Percentiles rank a stretch among this genome's conserved stretches.
phyloP scores from a whole-genome alignment of 2,888 invertebrate species.

The Aphidius colemani region DNA sequence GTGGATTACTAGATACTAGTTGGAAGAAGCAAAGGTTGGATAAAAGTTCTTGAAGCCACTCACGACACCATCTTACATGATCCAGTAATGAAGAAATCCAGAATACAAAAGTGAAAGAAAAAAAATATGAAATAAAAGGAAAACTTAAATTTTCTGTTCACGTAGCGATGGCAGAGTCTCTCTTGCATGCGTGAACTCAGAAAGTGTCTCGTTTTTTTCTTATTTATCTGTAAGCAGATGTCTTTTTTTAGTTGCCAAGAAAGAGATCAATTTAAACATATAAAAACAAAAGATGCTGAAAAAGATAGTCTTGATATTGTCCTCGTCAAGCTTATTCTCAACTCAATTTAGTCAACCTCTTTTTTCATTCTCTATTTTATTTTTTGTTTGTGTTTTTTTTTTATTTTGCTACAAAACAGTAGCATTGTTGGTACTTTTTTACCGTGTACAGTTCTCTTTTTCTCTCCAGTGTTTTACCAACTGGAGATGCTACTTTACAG shows the following conservation, averaged over 20 bases:
- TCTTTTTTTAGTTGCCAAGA: conserved; percentile 1
- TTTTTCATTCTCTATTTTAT: conserved; percentile 17
- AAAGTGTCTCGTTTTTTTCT: conserved; percentile 27
- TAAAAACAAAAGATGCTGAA: conserved; percentile 25
- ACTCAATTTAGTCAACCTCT: conserved; percentile 26
- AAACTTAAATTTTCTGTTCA: conserved; percentile 48
- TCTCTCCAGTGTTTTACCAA: conserved; percentile 13
- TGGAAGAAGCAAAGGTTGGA: no score
- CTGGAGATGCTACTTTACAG: conserved; percentile 45
- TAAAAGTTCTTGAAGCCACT: conserved; percentile 30
- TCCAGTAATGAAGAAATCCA: conserved; percentile 51
- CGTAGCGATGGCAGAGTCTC: conserved; percentile 44
- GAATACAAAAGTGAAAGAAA: conserved; percentile 34
- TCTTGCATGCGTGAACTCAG: conserved; percentile 46
- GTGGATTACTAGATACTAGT: no score
- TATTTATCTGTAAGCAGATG: no score
- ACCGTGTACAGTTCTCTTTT: not conserved
- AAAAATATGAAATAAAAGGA: conserved; percentile 4
- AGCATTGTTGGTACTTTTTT: not conserved
- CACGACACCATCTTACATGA: conserved; percentile 37
- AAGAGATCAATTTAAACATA: conserved; percentile 14
- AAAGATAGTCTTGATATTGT: conserved; percentile 14
- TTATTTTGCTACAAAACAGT: not conserved
- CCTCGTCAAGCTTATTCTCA: conserved; percentile 1
- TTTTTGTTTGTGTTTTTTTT: not conserved